Conservation (phyloP, 2,113 vertebrate genomes). For the Oreotrochilus melanogaster region DNA sequence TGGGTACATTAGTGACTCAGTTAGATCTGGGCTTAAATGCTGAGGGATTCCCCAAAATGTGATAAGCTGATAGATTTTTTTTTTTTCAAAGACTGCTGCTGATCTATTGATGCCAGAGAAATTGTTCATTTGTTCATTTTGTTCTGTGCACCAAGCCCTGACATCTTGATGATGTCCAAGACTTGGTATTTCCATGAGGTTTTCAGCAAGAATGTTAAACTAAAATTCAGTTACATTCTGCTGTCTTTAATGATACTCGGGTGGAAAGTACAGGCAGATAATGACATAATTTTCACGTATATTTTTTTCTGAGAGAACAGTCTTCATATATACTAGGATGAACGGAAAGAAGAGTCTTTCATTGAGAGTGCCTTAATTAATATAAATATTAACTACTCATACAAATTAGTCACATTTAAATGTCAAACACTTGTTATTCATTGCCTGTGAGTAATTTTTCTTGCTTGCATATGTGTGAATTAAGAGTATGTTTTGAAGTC, state of each 20-base stretch:
- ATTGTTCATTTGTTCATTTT: neutral
- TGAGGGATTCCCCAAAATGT: neutral
- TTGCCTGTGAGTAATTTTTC: constrained; percentile 42
- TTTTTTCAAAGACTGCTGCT: neutral
- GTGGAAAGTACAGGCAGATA: constrained; percentile 31
- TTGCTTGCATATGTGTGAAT: constrained; percentile 40
- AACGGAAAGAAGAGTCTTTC: constrained; percentile 4
- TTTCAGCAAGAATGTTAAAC: constrained; percentile 31
- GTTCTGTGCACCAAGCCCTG: neutral
- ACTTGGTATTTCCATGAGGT: neutral
- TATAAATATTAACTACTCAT: constrained; percentile 48
- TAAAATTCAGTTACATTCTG: neutral
- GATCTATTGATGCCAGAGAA: neutral
- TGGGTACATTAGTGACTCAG: neutral
- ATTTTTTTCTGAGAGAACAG: constrained; percentile 8
- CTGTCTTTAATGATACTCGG: constrained; percentile 11
- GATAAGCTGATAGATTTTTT: neutral
- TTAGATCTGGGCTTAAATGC: neutral
- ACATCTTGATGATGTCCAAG: neutral
- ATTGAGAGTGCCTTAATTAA: constrained; percentile 34
- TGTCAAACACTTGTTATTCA: constrained; percentile 57
- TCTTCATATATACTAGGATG: neutral
- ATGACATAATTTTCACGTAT: neutral
- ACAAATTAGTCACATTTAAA: constrained; percentile 49
- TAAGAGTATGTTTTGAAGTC: constrained; percentile 22